phyloP scores from a whole-genome alignment of 2,888 invertebrate genomes.

The Falcaria lacertinaria region DNA sequence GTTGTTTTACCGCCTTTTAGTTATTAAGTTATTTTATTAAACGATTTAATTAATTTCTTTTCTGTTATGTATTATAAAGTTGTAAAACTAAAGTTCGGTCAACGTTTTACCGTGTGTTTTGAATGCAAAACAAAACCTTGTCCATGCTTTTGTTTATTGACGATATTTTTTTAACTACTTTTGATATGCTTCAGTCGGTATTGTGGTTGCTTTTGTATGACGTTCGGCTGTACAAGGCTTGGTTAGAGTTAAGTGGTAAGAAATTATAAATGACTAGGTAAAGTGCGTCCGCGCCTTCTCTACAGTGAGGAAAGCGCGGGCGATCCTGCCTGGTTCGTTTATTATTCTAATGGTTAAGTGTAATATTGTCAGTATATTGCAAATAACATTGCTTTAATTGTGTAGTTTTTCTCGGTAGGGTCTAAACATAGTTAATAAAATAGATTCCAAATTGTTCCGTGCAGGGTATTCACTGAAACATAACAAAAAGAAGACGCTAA shows the following conservation, averaged over 20 bases:
- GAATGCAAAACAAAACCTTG: slow-evolving; percentile 1
- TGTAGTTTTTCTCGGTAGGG: slow-evolving; percentile 39
- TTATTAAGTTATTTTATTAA: slow-evolving; percentile 37
- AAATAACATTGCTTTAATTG: slow-evolving; percentile 27
- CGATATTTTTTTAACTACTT: slow-evolving; percentile 6
- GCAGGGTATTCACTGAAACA: slow-evolving; percentile 59
- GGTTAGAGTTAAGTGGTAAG: slow-evolving; percentile 6
- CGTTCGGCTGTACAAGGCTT: slow-evolving; percentile 13
- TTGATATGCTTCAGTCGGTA: slow-evolving; percentile 7
- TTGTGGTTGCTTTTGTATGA: slow-evolving; percentile 15
- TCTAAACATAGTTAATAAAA: slow-evolving; percentile 46
- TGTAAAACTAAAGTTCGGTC: slow-evolving; percentile 18
- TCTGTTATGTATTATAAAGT: slow-evolving; percentile 36
- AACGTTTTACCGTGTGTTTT: slow-evolving; percentile 1
- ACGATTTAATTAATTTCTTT: slow-evolving; percentile 14
- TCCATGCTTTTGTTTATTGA: slow-evolving; percentile 7
- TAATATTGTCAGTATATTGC: slow-evolving; percentile 23
- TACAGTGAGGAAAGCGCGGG: not conserved
- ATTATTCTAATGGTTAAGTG: slow-evolving; percentile 6
- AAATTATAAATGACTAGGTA: not conserved
- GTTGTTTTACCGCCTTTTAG: slow-evolving; percentile 55
- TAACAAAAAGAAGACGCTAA: slow-evolving; percentile 31
- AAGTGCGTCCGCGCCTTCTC: not conserved
- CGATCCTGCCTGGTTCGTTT: not conserved
- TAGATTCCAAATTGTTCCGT: slow-evolving; percentile 70